Conservation (phyloP, 2,113 vertebrate species). For the Myotis brandtii region DNA sequence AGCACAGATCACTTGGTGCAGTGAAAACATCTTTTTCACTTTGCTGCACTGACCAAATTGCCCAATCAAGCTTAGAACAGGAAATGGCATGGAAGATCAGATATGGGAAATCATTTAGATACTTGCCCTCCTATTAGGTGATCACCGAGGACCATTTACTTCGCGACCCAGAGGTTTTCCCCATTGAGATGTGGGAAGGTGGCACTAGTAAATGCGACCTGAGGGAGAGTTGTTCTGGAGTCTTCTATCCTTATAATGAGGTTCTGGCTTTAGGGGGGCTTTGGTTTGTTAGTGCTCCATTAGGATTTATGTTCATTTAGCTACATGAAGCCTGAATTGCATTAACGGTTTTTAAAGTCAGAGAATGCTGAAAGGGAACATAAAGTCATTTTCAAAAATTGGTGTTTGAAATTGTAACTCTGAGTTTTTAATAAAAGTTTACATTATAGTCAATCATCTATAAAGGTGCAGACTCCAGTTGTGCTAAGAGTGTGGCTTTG, state of each 20-base stretch:
- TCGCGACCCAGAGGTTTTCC: not conserved
- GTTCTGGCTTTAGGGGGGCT: not conserved
- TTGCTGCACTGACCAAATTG: not conserved
- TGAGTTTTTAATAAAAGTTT: not conserved
- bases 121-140: not conserved
- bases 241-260: not conserved
- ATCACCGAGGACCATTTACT: not conserved
- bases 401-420: not conserved
- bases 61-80: not conserved
- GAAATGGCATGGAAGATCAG: not conserved
- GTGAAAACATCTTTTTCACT: not conserved
- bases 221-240: not conserved
- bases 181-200: not conserved
- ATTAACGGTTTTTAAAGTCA: conserved; percentile 16
- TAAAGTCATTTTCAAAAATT: not conserved
- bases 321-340: not conserved
- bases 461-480: not conserved
- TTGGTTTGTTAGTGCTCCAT: not conserved
- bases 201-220: not conserved
- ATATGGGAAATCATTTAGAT: not conserved
- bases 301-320: not conserved
- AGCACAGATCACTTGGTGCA: not conserved
- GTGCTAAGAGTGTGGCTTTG: not conserved
- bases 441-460: not conserved
- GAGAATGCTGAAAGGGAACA: not conserved